Conservation (phyloP, 2,113 vertebrate species). For the Gavia stellata region DNA sequence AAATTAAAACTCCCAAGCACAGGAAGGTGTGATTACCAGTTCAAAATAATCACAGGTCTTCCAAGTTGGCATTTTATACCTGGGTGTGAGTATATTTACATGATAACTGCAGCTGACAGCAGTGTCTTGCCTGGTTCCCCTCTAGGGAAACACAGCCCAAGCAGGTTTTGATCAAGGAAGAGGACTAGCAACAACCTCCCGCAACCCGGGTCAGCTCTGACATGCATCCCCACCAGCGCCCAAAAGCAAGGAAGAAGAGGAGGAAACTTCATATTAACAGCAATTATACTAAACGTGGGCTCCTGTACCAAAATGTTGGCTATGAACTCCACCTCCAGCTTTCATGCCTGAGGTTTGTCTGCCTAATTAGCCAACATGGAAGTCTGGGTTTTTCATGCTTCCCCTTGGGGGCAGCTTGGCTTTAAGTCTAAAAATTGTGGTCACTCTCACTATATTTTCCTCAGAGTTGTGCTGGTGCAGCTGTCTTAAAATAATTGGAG, state of each 20-base stretch:
- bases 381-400: neutral
- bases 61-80: neutral
- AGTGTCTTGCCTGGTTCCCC: neutral
- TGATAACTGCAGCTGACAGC: neutral
- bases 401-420: neutral
- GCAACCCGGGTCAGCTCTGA: neutral
- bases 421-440: constrained; percentile 19
- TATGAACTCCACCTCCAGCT: neutral
- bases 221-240: neutral
- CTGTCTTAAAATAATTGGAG: neutral
- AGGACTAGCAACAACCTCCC: neutral
- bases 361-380: constrained; percentile 10
- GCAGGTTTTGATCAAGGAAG: neutral
- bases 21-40: neutral
- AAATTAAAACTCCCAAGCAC: neutral
- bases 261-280: neutral
- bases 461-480: neutral
- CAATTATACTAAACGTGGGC: neutral
- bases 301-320: neutral
- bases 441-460: neutral
- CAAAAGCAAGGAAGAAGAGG: neutral
- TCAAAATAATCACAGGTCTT: neutral
- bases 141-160: neutral
- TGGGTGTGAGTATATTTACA: neutral
- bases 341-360: constrained; percentile 31